These are phyloP conservation scores for Ditylenchus weischeri DNA, from an alignment of 2,888 invertebrate species.

Conservation along the genomic window DNA sequence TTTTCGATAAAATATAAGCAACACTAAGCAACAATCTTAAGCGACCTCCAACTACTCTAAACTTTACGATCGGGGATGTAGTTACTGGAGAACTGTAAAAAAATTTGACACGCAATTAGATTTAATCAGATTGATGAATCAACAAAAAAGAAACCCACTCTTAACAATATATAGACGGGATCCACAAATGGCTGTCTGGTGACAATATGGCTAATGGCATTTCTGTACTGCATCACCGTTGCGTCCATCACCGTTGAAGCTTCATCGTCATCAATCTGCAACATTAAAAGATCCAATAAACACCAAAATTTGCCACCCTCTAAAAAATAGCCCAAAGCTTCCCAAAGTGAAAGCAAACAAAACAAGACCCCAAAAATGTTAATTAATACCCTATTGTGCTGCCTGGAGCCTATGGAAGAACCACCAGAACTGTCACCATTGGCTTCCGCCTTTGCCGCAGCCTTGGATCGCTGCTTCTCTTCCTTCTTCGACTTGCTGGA, in stretches of 20 bases:
- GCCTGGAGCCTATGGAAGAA: not conserved
- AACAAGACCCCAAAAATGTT: not conserved
- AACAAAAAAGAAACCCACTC: conserved; percentile 32
- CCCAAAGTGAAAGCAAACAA: conserved; percentile 13
- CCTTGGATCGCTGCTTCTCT: not conserved
- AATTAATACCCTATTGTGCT: not conserved
- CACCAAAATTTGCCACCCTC: too few species aligned
- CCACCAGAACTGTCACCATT: not conserved
- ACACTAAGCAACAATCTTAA: too few species aligned
- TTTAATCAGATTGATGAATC: not conserved
- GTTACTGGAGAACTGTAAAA: too few species aligned
- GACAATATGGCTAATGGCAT: conserved; percentile 46
- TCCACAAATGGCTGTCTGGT: conserved; percentile 45
- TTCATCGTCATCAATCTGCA: conserved; percentile 57
- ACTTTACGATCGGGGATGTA: too few species aligned
- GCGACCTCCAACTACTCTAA: too few species aligned
- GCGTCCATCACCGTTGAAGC: conserved; percentile 57
- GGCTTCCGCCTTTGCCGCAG: not conserved
- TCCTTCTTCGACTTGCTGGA: not conserved
- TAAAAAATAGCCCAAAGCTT: conserved; percentile 16
- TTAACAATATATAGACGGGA: conserved; percentile 48
- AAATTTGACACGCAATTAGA: too few species aligned
- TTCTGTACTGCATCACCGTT: conserved; percentile 49
- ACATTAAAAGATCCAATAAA: not conserved
- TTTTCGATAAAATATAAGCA: too few species aligned